Conservation (phyloP, 2,888 invertebrate species). For the Oscheius myriophilus region DNA sequence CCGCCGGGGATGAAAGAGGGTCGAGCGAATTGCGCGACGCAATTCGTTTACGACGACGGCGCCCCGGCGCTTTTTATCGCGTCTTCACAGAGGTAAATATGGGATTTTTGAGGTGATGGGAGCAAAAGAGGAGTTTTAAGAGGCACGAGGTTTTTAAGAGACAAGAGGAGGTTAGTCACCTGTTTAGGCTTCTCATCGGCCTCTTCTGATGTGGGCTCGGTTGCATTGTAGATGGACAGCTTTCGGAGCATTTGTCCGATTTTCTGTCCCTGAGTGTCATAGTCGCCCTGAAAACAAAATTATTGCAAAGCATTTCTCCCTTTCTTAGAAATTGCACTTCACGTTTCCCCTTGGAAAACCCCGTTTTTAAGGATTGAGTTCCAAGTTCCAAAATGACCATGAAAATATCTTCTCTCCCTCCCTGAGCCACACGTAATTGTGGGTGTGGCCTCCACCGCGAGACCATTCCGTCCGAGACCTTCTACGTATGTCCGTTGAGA, state of each 20-base stretch:
- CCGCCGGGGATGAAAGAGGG: background rate
- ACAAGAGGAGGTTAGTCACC: too few relatives aligned
- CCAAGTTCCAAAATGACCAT: too few relatives aligned
- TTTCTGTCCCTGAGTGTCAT: slow-evolving; percentile 68
- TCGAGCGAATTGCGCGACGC: slow-evolving; percentile 1
- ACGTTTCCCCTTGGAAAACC: background rate
- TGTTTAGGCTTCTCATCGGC: slow-evolving; percentile 59
- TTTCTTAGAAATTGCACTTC: background rate
- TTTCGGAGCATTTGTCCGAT: slow-evolving; percentile 63
- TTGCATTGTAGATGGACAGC: slow-evolving; percentile 64
- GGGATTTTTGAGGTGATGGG: too few relatives aligned
- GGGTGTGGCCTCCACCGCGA: background rate
- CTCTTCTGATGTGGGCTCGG: slow-evolving; percentile 62
- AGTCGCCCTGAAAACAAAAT: slow-evolving; percentile 63
- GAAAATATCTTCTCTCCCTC: too few relatives aligned
- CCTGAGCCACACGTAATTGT: background rate
- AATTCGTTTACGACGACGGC: slow-evolving; percentile 5
- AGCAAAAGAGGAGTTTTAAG: too few relatives aligned
- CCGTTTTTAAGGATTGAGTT: too few relatives aligned
- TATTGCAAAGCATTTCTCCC: background rate
- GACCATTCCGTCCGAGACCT: too few relatives aligned
- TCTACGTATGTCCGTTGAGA: background rate
- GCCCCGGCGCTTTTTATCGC: background rate
- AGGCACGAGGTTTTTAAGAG: background rate
- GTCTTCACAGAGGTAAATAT: too few relatives aligned